Conservation (phyloP, 2,113 vertebrate species). For the Pungitius pungitius region DNA sequence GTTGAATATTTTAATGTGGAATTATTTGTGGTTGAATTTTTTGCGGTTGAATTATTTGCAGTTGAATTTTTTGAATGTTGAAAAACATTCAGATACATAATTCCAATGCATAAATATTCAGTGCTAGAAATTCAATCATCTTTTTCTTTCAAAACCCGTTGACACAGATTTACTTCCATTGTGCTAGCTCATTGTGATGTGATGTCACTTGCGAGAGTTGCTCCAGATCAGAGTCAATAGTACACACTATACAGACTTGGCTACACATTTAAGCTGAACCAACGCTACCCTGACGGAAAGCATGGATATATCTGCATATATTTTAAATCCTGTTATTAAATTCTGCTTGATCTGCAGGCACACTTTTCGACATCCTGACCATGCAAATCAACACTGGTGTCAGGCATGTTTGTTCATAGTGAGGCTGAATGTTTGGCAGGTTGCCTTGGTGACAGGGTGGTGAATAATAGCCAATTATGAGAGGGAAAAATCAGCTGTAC, state of each 20-base stretch:
- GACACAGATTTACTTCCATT: too few relatives aligned
- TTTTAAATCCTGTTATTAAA: background rate
- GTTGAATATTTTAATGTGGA: too few relatives aligned
- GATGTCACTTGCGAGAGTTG: slow-evolving; percentile 2
- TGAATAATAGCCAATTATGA: slow-evolving; percentile 68
- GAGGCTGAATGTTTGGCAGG: slow-evolving; percentile 31
- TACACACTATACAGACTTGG: background rate
- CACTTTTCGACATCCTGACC: background rate
- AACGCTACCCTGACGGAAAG: background rate
- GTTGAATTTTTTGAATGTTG: too few relatives aligned
- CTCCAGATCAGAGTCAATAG: background rate
- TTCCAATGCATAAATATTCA: too few relatives aligned
- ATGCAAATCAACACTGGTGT: slow-evolving; percentile 2
- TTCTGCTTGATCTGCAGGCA: slow-evolving; percentile 1
- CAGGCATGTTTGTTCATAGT: slow-evolving; percentile 42
- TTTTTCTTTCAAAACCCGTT: too few relatives aligned
- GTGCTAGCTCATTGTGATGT: too few relatives aligned
- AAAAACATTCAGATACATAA: too few relatives aligned
- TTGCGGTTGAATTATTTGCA: too few relatives aligned
- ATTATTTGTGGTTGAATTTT: too few relatives aligned
- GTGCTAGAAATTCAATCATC: too few relatives aligned
- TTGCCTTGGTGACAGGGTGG: slow-evolving; percentile 49
- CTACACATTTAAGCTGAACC: slow-evolving; percentile 1
- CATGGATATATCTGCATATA: background rate
- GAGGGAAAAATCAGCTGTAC: slow-evolving; percentile 37